Conservation (phyloP, 1,140 invertebrate genomes). For the Acromyrmex charruanus region DNA sequence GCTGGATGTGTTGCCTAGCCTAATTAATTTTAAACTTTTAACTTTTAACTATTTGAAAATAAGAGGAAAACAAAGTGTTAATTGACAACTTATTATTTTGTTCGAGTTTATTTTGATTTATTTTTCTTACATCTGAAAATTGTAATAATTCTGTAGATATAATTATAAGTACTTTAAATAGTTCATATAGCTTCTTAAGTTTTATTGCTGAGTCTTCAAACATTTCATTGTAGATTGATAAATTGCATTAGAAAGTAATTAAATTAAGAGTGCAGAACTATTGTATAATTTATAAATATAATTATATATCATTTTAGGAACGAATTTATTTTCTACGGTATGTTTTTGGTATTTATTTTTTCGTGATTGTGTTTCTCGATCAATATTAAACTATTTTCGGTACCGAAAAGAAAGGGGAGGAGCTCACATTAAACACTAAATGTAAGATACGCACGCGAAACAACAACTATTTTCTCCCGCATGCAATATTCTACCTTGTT, state of each 20-base stretch:
- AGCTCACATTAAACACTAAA: background rate
- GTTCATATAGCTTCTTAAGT: background rate
- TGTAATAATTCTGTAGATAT: background rate
- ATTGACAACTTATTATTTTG: background rate
- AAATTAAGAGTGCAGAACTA: background rate
- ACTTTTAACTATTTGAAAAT: background rate
- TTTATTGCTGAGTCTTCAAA: background rate
- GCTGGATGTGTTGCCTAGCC: background rate
- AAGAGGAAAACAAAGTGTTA: background rate
- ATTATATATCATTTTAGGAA: too few relatives aligned
- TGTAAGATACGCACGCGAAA: background rate
- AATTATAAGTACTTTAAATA: background rate
- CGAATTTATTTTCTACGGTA: background rate
- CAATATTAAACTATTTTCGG: background rate
- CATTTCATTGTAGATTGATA: background rate
- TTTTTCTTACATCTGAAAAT: conserved; percentile 7
- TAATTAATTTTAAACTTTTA: conserved; percentile 5
- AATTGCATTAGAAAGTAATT: background rate
- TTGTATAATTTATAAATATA: too few relatives aligned
- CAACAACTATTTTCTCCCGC: background rate
- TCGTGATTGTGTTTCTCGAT: background rate
- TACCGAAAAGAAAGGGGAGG: background rate
- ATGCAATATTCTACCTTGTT: background rate
- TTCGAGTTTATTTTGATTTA: background rate
- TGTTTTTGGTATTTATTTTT: background rate